Percentiles rank a stretch among this genome's conserved stretches.
Conservation (phyloP, 2,797 vertebrate species). For the Agapornis canus region DNA sequence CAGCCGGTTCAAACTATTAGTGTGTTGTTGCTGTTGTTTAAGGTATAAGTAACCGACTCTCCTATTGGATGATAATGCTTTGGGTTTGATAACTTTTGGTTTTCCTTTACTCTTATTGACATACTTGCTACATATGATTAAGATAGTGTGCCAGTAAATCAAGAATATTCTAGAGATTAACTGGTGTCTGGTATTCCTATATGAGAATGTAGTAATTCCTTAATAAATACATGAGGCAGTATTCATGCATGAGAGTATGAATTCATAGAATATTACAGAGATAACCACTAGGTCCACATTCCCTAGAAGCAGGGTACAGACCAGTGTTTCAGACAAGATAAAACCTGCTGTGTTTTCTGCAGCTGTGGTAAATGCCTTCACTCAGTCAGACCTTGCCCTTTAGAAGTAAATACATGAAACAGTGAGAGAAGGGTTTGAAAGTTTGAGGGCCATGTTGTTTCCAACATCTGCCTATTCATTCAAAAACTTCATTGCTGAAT, state of each 20-base stretch:
- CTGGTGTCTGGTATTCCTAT: neutral
- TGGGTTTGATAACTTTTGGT: neutral
- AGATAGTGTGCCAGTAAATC: neutral
- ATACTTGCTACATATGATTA: neutral
- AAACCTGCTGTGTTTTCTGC: neutral
- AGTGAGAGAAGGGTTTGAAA: neutral
- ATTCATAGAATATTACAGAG: neutral
- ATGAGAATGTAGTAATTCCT: neutral
- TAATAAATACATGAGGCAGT: neutral
- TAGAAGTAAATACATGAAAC: neutral
- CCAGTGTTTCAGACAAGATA: neutral
- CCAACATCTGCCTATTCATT: neutral
- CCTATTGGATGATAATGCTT: neutral
- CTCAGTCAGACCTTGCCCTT: neutral
- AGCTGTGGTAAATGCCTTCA: neutral
- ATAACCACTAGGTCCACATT: neutral
- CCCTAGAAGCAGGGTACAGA: neutral
- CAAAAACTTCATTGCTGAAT: neutral
- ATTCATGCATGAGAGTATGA: neutral
- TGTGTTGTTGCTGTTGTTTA: neutral
- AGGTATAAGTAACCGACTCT: neutral
- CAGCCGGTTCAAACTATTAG: neutral
- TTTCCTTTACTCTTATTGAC: neutral
- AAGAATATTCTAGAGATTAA: neutral
- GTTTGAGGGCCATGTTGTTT: neutral